Percentiles rank a stretch among this genome's conserved stretches.
Evolutionary conservation across 2,113 vertebrate species (phyloP).

Genomic region (Aspiorhynchus laticeps): DNA sequence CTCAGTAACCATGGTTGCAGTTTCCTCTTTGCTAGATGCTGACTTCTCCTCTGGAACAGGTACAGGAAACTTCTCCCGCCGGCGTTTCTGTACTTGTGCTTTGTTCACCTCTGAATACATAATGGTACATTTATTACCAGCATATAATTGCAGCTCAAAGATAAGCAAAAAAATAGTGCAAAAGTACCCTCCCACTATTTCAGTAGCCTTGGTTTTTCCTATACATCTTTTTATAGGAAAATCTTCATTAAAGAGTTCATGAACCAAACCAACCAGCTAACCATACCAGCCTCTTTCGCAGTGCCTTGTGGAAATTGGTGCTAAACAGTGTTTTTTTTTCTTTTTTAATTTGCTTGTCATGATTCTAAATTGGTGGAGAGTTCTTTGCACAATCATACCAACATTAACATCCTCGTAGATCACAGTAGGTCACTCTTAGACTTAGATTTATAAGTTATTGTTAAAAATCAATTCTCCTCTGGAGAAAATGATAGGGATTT

Average conservation of each 20-base stretch:
- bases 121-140: background rate
- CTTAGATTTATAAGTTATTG: background rate
- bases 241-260: background rate
- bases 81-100: slow-evolving; percentile 73
- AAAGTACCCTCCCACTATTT: background rate
- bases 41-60: slow-evolving; percentile 52
- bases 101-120: slow-evolving; percentile 73
- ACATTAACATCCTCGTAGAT: background rate
- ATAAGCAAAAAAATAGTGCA: background rate
- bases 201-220: background rate
- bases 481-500: background rate
- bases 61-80: slow-evolving; percentile 81
- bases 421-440: background rate
- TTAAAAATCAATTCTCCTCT: background rate
- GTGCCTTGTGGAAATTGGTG: background rate
- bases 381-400: no score
- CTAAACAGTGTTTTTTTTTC: background rate
- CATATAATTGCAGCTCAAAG: background rate
- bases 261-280: no score
- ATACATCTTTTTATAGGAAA: background rate
- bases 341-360: background rate
- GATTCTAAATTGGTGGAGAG: no score
- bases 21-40: slow-evolving; percentile 19
- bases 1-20: background rate
- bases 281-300: no score